Evolutionary conservation across 2,888 invertebrate species (phyloP), one percentile per base, ranked within the genome.

Genomic region (Machimus rusticus): DNA sequence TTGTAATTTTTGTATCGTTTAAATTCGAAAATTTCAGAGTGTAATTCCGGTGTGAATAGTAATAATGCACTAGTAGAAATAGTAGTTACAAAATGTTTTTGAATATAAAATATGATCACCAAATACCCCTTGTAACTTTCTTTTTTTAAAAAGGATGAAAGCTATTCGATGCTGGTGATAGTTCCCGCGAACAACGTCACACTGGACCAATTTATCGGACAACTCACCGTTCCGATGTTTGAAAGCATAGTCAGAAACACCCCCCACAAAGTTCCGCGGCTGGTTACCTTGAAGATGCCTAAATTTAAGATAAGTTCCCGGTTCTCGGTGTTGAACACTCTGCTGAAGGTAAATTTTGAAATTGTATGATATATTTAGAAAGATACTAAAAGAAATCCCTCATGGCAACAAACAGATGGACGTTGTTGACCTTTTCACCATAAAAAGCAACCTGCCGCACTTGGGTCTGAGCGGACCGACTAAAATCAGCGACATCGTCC

Each of bases 101-200:
- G 39, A 12, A 39, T 39, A 12, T 39, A 12, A 39, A 2, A 39
- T 12, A 39, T 2, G 9, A 2, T 2, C 12, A 2, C 12, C 2
- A 39, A 8, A 12, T 2, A 39, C 2, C 12, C 28, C 19, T 74
- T 12, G 43, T 43, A 23, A 43, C 12, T 4, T 5, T 77, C 9
- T 77, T 37, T 46, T 46, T 14, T 46, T 85, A 51, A 93, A 92
- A 14, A 94, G 94, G 91, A 91, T 16, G 91, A 93, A 8, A 92
- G 93, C 86, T 94, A 94, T 89, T 93, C 93, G 0, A 90, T 94
- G 89, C 92, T 94, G 89, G 88, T 94, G 1, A 92, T 94, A 14
- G 89, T 94, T 16, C 94, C 94, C 0, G 91, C 91, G 1, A 88
- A 90, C 16, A 87, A 90, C 5, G 89, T 92, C 8, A 91, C 90